Base-by-base conservation (phyloP, 2,113 vertebrate species). In the Bufo gargarizans region DNA sequence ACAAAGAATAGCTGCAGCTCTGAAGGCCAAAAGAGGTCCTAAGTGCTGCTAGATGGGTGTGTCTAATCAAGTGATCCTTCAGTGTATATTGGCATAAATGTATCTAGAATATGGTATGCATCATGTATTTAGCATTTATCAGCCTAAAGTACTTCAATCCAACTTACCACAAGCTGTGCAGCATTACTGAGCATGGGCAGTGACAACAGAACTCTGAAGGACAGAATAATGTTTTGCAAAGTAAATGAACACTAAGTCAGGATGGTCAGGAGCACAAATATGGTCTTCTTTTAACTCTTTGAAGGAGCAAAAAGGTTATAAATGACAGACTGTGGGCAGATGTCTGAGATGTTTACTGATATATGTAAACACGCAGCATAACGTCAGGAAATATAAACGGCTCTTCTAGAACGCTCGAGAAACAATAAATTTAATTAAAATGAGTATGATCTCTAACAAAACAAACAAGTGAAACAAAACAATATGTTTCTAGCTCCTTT, bases 401-500 rank as follows among this genome's bases (percentile, higher is more conserved):
- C 80, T 88, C 80, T 77, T 88, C 67, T 77, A 84, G 47, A 88
- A 77, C 19, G 65, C 87, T 88, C 80, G 10, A 55, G 47, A 83
- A 88, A 88, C 87, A 88, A 84, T 88, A 88, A 83, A 88, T 83
- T 88, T 88, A 83, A 88, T 88, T 88, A 88, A 84, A 77, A 83
- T 88, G 80, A 82, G 80, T 88, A 88, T 84, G 81, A 88, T 84
- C 86, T 88, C 69, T 77, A 88, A 61, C 20, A 88, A 88, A 88
- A 82, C 79, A 88, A 88, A 88, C 86, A 76, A 50, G 50, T 33
- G 86, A 65, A 83, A 82, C 53, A 88, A 88, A 83, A 83, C 67
- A 88, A 83, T 88, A 82, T 77, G 79, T 88, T 58, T 88, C 80
- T 65, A 82, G 67, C 86, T 88, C n/a, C 71, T 88, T 88, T 88